Conservation (phyloP, 2,888 invertebrate genomes). For the Plebejus melissa region DNA sequence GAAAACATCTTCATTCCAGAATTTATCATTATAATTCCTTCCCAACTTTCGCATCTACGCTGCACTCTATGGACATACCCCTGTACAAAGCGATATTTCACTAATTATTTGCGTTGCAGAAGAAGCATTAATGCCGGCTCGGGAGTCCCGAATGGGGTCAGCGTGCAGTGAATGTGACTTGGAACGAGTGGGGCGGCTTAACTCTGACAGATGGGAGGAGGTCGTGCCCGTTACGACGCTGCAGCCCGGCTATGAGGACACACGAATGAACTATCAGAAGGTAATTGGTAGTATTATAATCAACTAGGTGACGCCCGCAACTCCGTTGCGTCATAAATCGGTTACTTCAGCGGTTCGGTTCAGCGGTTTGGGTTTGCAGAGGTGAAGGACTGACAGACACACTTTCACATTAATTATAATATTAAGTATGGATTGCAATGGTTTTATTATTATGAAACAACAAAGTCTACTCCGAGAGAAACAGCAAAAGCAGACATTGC, state of each 20-base stretch:
- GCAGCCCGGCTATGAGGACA: conserved; percentile 77
- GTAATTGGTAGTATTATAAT: conserved; percentile 42
- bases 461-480: too few relatives aligned
- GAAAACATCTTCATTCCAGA: background rate
- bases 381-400: too few relatives aligned
- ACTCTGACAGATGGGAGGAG: conserved; percentile 77
- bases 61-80: background rate
- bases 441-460: too few relatives aligned
- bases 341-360: too few relatives aligned
- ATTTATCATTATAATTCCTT: background rate
- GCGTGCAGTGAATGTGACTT: conserved; percentile 68
- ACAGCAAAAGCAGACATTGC: too few relatives aligned
- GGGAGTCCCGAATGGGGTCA: conserved; percentile 68
- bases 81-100: conserved; percentile 24
- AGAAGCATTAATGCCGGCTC: conserved; percentile 63
- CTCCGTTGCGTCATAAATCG: too few relatives aligned
- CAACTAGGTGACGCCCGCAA: too few relatives aligned
- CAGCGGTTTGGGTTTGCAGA: too few relatives aligned
- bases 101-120: conserved; percentile 52
- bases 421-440: too few relatives aligned
- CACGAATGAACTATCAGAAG: conserved; percentile 78
- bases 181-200: conserved; percentile 61
- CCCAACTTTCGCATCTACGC: background rate
- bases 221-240: conserved; percentile 76
- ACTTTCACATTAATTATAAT: too few relatives aligned